Evolutionary conservation across 2,797 vertebrate genomes (phyloP).

Genomic region (Phoxinus dragarum): DNA sequence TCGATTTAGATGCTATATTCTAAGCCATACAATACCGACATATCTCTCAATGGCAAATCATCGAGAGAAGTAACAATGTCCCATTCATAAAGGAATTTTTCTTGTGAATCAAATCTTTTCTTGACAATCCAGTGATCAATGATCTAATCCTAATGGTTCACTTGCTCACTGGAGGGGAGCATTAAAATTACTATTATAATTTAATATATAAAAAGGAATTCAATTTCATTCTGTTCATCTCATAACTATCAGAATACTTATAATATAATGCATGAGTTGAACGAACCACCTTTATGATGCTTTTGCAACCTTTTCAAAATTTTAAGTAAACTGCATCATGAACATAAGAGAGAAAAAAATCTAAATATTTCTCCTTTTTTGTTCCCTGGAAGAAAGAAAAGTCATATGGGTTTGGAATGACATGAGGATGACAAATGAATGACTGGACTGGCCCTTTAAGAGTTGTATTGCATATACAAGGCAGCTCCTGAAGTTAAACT

Average conservation of each 20-base stretch:
- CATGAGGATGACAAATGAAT: background rate
- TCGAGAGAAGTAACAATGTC: background rate
- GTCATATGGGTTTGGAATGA: background rate
- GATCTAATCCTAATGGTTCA: background rate
- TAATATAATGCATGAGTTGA: background rate
- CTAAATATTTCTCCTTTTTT: background rate
- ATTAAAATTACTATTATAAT: background rate
- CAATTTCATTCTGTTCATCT: background rate
- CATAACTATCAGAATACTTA: background rate
- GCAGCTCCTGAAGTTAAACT: conserved; percentile 19
- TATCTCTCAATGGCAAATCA: background rate
- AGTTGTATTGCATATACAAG: background rate
- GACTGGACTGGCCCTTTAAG: background rate
- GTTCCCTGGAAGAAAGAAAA: background rate
- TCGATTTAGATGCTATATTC: background rate
- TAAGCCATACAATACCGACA: background rate
- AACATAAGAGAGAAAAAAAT: too few species aligned
- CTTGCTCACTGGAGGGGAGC: background rate
- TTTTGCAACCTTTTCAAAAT: background rate
- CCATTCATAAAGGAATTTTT: background rate
- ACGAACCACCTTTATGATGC: background rate
- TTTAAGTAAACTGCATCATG: background rate
- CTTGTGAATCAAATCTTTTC: background rate
- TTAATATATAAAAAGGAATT: background rate
- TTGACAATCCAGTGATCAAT: background rate